A percentile compares a stretch with the other conserved stretches of the same genome.
phyloP scores from a whole-genome alignment of 2,797 vertebrate genomes.

The Catamblyrhynchus diadema region DNA sequence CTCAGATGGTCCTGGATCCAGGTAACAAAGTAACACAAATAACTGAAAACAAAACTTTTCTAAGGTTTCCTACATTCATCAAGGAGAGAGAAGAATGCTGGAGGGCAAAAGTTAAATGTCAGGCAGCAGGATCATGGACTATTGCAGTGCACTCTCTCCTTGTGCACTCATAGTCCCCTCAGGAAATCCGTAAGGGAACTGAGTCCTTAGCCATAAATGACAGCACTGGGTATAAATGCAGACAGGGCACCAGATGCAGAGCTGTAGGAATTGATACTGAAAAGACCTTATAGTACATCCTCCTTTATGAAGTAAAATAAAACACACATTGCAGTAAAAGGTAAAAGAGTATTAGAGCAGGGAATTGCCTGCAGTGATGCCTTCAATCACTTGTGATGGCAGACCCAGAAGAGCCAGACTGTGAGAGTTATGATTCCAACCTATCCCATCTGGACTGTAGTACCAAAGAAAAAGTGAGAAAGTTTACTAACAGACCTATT shows the following conservation, averaged over 20 bases:
- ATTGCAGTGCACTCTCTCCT: not conserved
- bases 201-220: not conserved
- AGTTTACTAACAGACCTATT: not conserved
- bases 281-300: not conserved
- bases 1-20: not conserved
- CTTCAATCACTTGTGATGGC: not conserved
- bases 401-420: not conserved
- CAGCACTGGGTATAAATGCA: not conserved
- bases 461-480: not conserved
- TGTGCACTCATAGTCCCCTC: not conserved
- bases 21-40: not conserved
- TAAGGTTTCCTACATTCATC: not conserved
- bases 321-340: not conserved
- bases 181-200: not conserved
- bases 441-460: fast-evolving
- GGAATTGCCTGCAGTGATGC: not conserved
- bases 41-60: not conserved
- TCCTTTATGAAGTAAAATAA: not conserved
- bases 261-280: not conserved
- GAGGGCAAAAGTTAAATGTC: not conserved
- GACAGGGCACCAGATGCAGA: not conserved
- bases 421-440: not conserved
- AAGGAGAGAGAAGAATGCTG: not conserved
- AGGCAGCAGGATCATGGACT: not conserved
- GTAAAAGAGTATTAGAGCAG: not conserved